Base-by-base conservation (phyloP, 2,113 vertebrate species). In the Ammospiza nelsoni region DNA sequence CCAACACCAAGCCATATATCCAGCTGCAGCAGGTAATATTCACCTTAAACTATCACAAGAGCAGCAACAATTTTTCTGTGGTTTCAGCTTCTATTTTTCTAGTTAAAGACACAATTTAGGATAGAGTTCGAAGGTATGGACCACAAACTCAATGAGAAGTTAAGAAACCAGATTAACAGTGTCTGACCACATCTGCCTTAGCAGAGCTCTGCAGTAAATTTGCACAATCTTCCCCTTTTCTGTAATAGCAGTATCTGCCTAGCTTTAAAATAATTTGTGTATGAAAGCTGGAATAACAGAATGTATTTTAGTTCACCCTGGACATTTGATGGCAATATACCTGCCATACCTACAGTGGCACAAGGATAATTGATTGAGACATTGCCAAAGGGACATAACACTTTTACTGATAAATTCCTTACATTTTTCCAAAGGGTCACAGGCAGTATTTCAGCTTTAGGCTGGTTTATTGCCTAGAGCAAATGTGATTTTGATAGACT, bases 401-500 rank as follows among this genome's bases (percentile, higher is more conserved):
- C 63, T 89, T 73, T 21, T 37, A 61, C 71, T 75, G 59, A 74
- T 79, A 81, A 95, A 74, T 77, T 91, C 84, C 69, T 92, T 83
- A 41, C 37, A 11, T 75, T 52, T 66, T 92, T 86, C 74, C 79
- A 91, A 92, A 86, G 77, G 54, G 73, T 94, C 88, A 90, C 65
- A 86, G 80, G 22, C 76, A 43, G 57, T 88, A 48, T 54, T 88
- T 86, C 75, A 85, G 37, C 76, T 92, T 51, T 33, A 84, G 48
- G 31, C 31, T 85, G 44, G 8, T 87, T 96, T 95, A 90, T 61
- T 91, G 81, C 94, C 89, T 74, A 41, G 20, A 92, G 90, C 31
- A 91, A 94, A 91, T 80, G 61, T 87, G 43, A 71, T 90, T 95
- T 96, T 94, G 41, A 91, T 71, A 74, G 90, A 89, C 84, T 91